Evolutionary conservation across 2,888 invertebrate species (phyloP).

Genomic region (Ceriagrion tenellum): DNA sequence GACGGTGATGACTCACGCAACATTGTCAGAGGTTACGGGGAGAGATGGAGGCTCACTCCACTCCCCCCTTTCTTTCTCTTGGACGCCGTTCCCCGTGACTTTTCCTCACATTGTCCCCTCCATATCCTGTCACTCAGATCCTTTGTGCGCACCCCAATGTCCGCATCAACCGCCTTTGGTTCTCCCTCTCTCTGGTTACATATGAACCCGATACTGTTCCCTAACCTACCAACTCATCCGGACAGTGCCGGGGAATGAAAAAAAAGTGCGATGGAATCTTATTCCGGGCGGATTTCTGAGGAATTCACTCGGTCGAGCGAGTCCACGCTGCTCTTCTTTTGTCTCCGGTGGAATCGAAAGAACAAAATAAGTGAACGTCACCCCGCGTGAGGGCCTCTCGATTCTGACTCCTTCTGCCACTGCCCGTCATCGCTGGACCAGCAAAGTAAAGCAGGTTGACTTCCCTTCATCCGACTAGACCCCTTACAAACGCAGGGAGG

Average conservation of each 20-base stretch:
- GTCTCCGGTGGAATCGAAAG: neutral
- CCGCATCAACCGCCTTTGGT: neutral
- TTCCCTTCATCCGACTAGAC: neutral
- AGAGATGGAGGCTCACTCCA: neutral
- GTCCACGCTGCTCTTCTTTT: neutral
- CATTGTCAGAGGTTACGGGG: neutral
- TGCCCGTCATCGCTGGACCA: neutral
- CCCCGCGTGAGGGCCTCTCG: neutral
- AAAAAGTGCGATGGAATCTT: neutral
- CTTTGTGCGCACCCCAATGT: neutral
- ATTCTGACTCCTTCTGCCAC: neutral
- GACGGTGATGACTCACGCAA: conserved; percentile 29
- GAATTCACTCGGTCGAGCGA: neutral
- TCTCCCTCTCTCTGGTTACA: neutral
- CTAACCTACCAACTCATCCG: neutral
- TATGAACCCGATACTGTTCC: neutral
- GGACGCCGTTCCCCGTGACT: neutral
- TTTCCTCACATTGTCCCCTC: conserved; percentile 22
- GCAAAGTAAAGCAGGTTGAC: neutral
- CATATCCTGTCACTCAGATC: neutral
- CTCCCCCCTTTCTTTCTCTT: neutral
- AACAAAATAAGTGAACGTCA: neutral
- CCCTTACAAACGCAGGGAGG: neutral
- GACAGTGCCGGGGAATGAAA: neutral
- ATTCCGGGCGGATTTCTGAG: neutral